phyloP scores from a whole-genome alignment of 53 echinoderm and acorn worm genomes.

The Astropecten irregularis region DNA sequence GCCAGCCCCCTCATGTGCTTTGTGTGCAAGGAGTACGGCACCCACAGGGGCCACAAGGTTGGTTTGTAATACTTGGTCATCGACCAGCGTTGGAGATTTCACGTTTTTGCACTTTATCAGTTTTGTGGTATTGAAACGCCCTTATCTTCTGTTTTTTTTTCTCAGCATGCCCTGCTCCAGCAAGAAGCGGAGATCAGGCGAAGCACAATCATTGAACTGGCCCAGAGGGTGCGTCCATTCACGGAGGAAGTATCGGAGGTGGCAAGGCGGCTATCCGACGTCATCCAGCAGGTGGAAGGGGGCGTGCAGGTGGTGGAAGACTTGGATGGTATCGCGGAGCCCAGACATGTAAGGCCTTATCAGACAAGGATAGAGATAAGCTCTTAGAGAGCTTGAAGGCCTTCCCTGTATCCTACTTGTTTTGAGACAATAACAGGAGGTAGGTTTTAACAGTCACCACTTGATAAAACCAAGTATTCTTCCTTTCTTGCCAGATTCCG shows the following conservation, averaged over 20 bases:
- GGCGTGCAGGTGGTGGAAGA: constrained; percentile 85
- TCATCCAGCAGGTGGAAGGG: constrained; percentile 92
- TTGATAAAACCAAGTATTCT: no score
- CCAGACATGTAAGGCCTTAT: constrained; percentile 84
- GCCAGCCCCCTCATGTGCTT: constrained; percentile 84
- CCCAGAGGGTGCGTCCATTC: constrained; percentile 71
- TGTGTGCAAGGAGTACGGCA: constrained; percentile 90
- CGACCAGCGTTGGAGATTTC: no score
- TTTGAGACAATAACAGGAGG: no score
- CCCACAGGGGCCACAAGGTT: constrained; percentile 86
- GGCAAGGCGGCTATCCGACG: constrained; percentile 68
- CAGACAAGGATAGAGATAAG: no score
- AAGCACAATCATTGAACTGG: constrained; percentile 66
- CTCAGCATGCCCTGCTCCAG: constrained; percentile 68
- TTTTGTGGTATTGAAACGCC: no score
- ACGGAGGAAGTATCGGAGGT: constrained; percentile 84
- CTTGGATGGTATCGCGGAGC: constrained; percentile 85
- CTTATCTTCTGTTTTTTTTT: no score
- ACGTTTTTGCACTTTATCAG: no score
- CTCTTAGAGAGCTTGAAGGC: no score
- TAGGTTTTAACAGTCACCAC: no score
- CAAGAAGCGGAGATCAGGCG: constrained; percentile 81
- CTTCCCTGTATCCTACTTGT: no score
- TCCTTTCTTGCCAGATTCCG: constrained; percentile 83
- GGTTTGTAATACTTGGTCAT: not conserved